Evolutionary conservation across 2,797 vertebrate genomes (phyloP), one percentile per base, ranked within the genome.

Genomic region (Rhyacichthys aspro): DNA sequence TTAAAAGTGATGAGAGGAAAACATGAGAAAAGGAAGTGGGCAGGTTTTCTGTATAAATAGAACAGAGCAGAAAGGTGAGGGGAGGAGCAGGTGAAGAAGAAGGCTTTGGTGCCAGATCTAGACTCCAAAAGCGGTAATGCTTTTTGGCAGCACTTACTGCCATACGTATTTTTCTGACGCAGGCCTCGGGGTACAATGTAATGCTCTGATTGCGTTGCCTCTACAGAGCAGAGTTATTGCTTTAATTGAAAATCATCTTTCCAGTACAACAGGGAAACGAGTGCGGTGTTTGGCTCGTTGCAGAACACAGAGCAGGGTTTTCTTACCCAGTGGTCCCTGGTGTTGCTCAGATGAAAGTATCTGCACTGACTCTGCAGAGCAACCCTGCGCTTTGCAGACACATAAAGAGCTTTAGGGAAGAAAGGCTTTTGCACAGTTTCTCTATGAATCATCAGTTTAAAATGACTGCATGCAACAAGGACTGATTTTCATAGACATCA

Each of bases 161-260:
- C 63, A 9, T 62, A 66, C 8, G 18, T 34, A 53, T 39, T 17
- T 43, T 60, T 65, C 59, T 59, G 34, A 50, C 47, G 11, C 47
- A 39, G 63, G 59, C 79, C 71, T 84, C 14, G 0, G 70, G 78
- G 67, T 73, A 5, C 62, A 66, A 73, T 74, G 65, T 72, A 76
- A 58, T 47, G 3, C 69, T 72, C 72, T 28, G 59, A 69, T 60
- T 67, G 59, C 54, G 59, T 17, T 39, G 72, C 76, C 55, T 74
- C 69, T 47, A 74, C 67, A 45, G 60, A 67, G 67, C 65, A 2
- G 48, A 67, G 52, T 73, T 67, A 70, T 52, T 63, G 50, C 63
- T 76, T 83, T 85, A 86, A 88, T 85, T 87, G 82, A 88, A 86
- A 84, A 86, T 85, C 81, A 72, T 83, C 76, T 70, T 67, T 46